Evolutionary conservation across 2,888 invertebrate genomes (phyloP).

Genomic region (Polietes domitor): DNA sequence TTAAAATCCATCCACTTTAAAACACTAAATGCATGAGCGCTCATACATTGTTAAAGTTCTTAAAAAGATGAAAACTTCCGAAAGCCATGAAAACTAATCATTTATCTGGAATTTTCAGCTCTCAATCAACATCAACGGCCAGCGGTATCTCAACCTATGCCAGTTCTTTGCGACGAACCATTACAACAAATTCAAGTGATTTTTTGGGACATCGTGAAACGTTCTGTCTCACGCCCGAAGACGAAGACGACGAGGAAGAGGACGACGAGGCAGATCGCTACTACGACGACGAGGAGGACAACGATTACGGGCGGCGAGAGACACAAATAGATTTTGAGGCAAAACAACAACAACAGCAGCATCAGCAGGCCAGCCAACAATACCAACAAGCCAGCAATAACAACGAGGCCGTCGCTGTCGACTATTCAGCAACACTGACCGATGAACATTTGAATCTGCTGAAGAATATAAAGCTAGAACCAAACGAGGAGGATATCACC

Average conservation of each 20-base stretch:
- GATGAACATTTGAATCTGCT: constrained; percentile 61
- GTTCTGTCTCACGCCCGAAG: constrained; percentile 79
- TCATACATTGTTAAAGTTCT: constrained; percentile 3
- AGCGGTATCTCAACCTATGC: constrained; percentile 81
- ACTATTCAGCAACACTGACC: constrained; percentile 30
- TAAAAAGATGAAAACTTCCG: not conserved
- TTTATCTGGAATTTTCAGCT: constrained; percentile 72
- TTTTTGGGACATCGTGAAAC: constrained; percentile 80
- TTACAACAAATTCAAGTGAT: constrained; percentile 80
- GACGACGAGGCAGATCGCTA: constrained; percentile 60
- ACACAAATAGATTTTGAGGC: constrained; percentile 49
- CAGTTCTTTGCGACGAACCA: constrained; percentile 79
- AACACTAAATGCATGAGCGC: constrained; percentile 59
- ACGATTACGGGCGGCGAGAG: constrained; percentile 44
- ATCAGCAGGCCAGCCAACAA: not conserved
- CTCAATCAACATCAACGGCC: constrained; percentile 79
- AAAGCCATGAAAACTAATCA: not conserved
- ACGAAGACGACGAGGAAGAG: constrained; percentile 73
- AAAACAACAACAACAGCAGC: no score
- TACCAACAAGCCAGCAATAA: not conserved
- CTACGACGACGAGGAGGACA: constrained; percentile 58
- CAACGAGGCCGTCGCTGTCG: constrained; percentile 19
- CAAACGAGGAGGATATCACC: constrained; percentile 15
- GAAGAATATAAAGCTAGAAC: constrained; percentile 62
- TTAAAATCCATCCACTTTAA: constrained; percentile 37